phyloP scores from a whole-genome alignment of 2,888 invertebrate species.

The Apotomis capreana region DNA sequence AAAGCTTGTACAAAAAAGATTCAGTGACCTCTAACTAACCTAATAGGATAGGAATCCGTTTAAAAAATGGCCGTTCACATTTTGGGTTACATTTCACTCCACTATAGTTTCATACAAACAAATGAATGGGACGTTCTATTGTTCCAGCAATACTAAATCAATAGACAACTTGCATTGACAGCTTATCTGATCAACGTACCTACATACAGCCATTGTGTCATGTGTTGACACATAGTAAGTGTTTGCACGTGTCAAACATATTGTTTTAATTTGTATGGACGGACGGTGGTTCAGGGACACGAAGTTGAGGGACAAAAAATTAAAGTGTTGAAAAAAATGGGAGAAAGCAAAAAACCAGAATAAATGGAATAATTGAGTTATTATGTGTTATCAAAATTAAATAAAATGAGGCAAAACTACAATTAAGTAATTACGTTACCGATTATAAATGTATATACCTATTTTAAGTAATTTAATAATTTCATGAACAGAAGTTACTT shows the following conservation, averaged over 20 bases:
- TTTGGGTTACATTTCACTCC: too few species aligned
- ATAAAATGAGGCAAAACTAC: too few species aligned
- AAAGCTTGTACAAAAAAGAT: too few species aligned
- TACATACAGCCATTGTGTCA: slow-evolving; percentile 3
- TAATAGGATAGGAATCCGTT: too few species aligned
- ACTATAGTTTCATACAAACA: background rate
- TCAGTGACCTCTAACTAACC: too few species aligned
- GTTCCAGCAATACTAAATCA: background rate
- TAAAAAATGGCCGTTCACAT: too few species aligned
- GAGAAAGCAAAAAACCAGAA: background rate
- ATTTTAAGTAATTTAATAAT: too few species aligned
- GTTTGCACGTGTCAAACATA: slow-evolving; percentile 7
- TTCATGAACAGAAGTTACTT: too few species aligned
- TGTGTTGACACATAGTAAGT: slow-evolving; percentile 8
- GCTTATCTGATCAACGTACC: slow-evolving; percentile 20
- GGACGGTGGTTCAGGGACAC: slow-evolving; percentile 2
- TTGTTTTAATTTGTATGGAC: slow-evolving; percentile 8
- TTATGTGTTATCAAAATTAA: too few species aligned
- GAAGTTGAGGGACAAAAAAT: background rate
- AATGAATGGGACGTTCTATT: background rate
- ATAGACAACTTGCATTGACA: slow-evolving; percentile 7
- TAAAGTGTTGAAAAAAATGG: background rate
- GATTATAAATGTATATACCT: too few species aligned
- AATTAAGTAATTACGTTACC: too few species aligned
- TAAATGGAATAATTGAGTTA: too few species aligned